These are phyloP conservation scores for Biston betularia DNA, from an alignment of 2,888 invertebrate genomes.

Conservation along the genomic window DNA sequence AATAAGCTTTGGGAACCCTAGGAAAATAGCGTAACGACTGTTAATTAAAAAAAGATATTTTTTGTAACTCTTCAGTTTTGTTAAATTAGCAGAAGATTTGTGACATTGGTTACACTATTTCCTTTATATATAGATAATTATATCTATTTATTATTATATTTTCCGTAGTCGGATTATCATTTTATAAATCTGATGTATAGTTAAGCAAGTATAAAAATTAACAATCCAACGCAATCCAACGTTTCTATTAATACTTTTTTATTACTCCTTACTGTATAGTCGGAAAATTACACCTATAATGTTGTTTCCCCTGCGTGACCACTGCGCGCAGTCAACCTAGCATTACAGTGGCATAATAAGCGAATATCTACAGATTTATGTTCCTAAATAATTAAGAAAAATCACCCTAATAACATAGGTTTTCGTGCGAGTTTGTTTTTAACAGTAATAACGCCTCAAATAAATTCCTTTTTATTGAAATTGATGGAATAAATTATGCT, in stretches of 20 bases:
- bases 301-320: slow-evolving; percentile 66
- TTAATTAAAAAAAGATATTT: not conserved
- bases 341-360: slow-evolving; percentile 75
- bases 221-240: slow-evolving; percentile 17
- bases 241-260: slow-evolving; percentile 48
- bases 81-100: not conserved
- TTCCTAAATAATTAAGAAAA: slow-evolving; percentile 70
- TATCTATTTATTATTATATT: too few species aligned
- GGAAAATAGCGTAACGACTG: not conserved
- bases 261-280: slow-evolving; percentile 58
- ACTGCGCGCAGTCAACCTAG: slow-evolving; percentile 63
- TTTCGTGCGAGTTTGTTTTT: slow-evolving; percentile 58
- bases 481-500: slow-evolving; percentile 21
- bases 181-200: not conserved
- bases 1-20: not conserved
- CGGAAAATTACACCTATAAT: slow-evolving; percentile 59
- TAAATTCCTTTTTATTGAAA: slow-evolving; percentile 45
- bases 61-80: not conserved
- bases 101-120: not conserved
- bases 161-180: too few species aligned
- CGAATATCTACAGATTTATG: slow-evolving; percentile 77
- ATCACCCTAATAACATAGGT: slow-evolving; percentile 60
- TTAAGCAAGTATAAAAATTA: not conserved
- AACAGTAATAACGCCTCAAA: slow-evolving; percentile 41
- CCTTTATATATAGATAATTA: too few species aligned